Base-by-base conservation (phyloP, 2,113 vertebrate genomes). In the Thunnus maccoyii region DNA sequence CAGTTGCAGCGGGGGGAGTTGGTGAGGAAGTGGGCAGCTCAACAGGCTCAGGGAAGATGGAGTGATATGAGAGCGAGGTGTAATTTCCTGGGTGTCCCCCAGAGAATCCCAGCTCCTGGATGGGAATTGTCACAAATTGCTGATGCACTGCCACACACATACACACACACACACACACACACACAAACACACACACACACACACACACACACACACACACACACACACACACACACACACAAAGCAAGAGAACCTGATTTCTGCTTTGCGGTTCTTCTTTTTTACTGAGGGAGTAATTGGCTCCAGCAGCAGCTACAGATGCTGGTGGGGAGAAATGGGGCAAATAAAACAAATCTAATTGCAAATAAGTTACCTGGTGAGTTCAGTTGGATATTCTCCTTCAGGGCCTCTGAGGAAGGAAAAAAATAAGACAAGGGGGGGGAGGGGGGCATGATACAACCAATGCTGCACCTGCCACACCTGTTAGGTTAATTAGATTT, bases 291-390 rank as follows among this genome's bases (percentile, higher is more conserved):
- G 30, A 76, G 81, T 88, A 89, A 93, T 85, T 91, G 76, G 82
- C 80, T 85, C 66, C 56, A 76, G 73, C 73, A 77, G 84, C 65
- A 85, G 62, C 84, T 80, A 69, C 75, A 80, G 64, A 87, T 77
- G 86, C 83, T 84, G 66, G 60, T 81, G 67, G 80, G 78, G 22
- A 81, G 83, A 90, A 91, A 92, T 84, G 72, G 84, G 64, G 85
- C 76, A 92, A 92, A 93, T 92, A 88, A 92, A 92, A 89, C 82
- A 89, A 80, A 89, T 92, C 83, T 89, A 93, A 92, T 92, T 91
- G 93, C 91, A 91, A 92, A 91, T 89, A 89, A 91, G 90, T 89
- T 76, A 88, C 81, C 82, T 85, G 75, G 89, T 88, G 87, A 85
- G 86, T 86, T 90, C 74, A 89, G 83, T 91, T 56, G 56, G 76